These are phyloP conservation scores for Ranitomeya imitator DNA, from an alignment of 2,113 vertebrate genomes.

Conservation along the genomic window DNA sequence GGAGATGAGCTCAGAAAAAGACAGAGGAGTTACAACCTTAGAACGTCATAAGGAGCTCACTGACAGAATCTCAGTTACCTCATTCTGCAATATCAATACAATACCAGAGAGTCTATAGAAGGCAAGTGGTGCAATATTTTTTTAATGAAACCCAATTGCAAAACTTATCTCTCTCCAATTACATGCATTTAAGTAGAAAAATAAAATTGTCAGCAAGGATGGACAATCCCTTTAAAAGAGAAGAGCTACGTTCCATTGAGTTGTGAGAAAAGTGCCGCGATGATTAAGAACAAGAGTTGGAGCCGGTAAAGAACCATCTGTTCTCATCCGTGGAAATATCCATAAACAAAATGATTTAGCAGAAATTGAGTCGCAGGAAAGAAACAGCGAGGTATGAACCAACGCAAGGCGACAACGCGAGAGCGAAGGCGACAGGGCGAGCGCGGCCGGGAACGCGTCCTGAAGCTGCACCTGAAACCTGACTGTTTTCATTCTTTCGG, in stretches of 20 bases:
- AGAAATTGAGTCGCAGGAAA: slow-evolving; percentile 1
- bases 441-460: slow-evolving; percentile 22
- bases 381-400: background rate
- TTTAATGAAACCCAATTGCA: no score
- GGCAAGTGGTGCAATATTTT: no score
- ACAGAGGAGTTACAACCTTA: no score
- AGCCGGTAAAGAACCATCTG: slow-evolving; percentile 49
- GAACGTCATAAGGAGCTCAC: no score
- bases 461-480: slow-evolving; percentile 37
- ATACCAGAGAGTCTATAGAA: no score
- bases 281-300: slow-evolving; percentile 44
- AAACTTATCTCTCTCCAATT: no score
- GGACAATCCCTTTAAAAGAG: background rate
- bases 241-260: slow-evolving; percentile 27
- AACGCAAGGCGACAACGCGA: background rate
- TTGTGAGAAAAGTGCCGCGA: slow-evolving; percentile 22
- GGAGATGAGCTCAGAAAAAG: no score
- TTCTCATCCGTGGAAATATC: slow-evolving; percentile 49
- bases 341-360: slow-evolving; percentile 52
- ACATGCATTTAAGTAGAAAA: no score
- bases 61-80: no score
- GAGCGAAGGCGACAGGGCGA: slow-evolving; percentile 23
- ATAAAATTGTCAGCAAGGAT: no score
- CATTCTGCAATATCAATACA: no score
- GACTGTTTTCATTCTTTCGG: slow-evolving; percentile 32